Evolutionary conservation across 2,113 vertebrate species (phyloP), one percentile per base, ranked within the genome.

Genomic region (Glaucomys volans): DNA sequence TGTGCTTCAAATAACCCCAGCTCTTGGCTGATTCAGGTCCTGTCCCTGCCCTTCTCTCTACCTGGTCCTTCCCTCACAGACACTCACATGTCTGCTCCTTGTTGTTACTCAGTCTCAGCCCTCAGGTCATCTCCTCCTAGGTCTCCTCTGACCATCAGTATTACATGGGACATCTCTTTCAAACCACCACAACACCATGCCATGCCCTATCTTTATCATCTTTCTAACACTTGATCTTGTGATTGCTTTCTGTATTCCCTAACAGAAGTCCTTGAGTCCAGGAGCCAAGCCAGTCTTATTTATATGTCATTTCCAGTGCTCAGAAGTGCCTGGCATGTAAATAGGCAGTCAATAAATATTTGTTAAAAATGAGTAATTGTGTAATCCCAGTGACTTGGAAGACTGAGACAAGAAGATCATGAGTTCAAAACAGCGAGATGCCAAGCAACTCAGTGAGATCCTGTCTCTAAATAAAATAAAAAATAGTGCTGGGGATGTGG

Each of bases 91-190:
- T 42, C 35, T 64, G 32, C 24, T n/a, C 0, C 44, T 95, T 47
- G 32, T 57, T 5, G 1, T 17, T 8, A 28, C 17, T 54, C 9
- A 32, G 10, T 17, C 40, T n/a, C 42, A 57, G 17, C 5, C 54
- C 50, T 28, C 3, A 14, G 40, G n/a, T 42, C 28, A 18, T 47
- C 28, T 44, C 26, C 3, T 75, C 8, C 37, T 10, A 32, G 18
- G 10, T 37, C 71, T 54, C 17, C 52, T 16, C 71, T 7, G 8
- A 47, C 13, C 16, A 37, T 7, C 30, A 44, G 0, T 24, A 2
- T 40, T 4, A 24, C 9, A 1, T 28, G 9, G 24, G 32, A 32
- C 1, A 0, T 24, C 0, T 77, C 12, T 69, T 42, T 4, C 32
- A 8, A 28, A 66, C 30, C 22, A 10, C 5, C 47, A 26, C 40